phyloP scores from a whole-genome alignment of 2,113 vertebrate genomes.

The Percina caprodes region DNA sequence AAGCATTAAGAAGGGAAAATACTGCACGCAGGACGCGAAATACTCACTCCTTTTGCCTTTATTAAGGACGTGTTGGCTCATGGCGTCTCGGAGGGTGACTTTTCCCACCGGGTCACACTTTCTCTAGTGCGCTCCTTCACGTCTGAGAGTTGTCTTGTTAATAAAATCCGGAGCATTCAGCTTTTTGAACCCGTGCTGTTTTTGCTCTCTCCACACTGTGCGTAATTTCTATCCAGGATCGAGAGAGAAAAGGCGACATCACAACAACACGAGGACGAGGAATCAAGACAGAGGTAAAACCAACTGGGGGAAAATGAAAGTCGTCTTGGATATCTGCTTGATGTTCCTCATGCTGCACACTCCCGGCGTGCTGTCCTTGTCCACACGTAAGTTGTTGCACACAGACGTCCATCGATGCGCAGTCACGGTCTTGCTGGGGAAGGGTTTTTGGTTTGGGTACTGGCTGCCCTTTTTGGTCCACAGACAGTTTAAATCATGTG shows the following conservation, averaged over 20 bases:
- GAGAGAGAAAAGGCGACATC: constrained; percentile 47
- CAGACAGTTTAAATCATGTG: constrained; percentile 25
- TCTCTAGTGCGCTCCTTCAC: constrained; percentile 40
- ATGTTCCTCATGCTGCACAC: constrained; percentile 76
- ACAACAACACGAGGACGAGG: constrained; percentile 59
- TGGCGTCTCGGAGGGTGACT: constrained; percentile 36
- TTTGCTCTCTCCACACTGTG: constrained; percentile 51
- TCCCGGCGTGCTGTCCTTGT: constrained; percentile 80
- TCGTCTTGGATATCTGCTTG: constrained; percentile 66
- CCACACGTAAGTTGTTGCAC: constrained; percentile 86
- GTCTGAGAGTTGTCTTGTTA: constrained; percentile 38
- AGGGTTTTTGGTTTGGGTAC: background rate
- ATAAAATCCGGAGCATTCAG: constrained; percentile 47
- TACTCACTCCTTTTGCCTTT: constrained; percentile 24
- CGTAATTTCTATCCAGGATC: constrained; percentile 64
- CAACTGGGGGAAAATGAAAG: constrained; percentile 60
- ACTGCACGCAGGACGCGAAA: constrained; percentile 73
- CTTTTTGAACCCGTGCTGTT: constrained; percentile 51
- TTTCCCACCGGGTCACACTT: constrained; percentile 53
- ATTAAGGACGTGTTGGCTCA: constrained; percentile 15
- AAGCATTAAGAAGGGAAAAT: constrained; percentile 85
- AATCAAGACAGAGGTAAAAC: constrained; percentile 5
- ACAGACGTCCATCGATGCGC: constrained; percentile 65
- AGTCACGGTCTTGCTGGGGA: background rate
- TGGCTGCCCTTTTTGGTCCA: background rate